Evolutionary conservation across 2,888 invertebrate genomes (phyloP).

Genomic region (Cynaeus angustus): DNA sequence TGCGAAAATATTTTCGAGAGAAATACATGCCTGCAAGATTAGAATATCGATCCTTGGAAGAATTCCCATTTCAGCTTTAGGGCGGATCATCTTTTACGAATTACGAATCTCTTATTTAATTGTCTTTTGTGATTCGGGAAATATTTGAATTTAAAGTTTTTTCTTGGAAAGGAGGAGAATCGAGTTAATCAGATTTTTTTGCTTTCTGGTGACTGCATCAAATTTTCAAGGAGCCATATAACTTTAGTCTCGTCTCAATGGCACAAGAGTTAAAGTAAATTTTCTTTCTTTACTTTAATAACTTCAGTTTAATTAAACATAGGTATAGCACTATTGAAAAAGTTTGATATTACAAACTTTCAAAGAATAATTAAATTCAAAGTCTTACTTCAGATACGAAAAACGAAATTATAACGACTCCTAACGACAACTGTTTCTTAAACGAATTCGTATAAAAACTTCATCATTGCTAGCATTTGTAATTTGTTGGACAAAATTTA

Average conservation of each 20-base stretch:
- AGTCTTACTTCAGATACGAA: neutral
- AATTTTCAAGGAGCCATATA: constrained; percentile 32
- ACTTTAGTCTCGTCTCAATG: constrained; percentile 23
- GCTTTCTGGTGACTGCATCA: constrained; percentile 28
- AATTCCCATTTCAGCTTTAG: constrained; percentile 24
- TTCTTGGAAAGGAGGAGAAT: constrained; percentile 19
- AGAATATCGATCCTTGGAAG: constrained; percentile 24
- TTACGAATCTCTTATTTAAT: constrained; percentile 34
- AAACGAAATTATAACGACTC: neutral
- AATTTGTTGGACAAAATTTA: too few relatives aligned
- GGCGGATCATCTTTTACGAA: constrained; percentile 28
- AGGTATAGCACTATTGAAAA: constrained; percentile 29
- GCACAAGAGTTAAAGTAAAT: constrained; percentile 29
- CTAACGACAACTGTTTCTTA: neutral
- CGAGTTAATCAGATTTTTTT: constrained; percentile 32
- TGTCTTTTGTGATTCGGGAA: constrained; percentile 34
- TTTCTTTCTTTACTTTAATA: constrained; percentile 34
- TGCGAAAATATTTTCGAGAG: constrained; percentile 12
- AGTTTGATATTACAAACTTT: constrained; percentile 17
- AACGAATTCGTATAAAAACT: neutral
- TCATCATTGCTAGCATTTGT: too few relatives aligned
- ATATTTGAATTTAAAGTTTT: constrained; percentile 36
- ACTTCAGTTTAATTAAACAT: constrained; percentile 36
- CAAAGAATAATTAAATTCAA: constrained; percentile 28
- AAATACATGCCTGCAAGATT: constrained; percentile 5